Base-by-base conservation (phyloP, 2,113 vertebrate genomes). In the Romanogobio albipinnatus region DNA sequence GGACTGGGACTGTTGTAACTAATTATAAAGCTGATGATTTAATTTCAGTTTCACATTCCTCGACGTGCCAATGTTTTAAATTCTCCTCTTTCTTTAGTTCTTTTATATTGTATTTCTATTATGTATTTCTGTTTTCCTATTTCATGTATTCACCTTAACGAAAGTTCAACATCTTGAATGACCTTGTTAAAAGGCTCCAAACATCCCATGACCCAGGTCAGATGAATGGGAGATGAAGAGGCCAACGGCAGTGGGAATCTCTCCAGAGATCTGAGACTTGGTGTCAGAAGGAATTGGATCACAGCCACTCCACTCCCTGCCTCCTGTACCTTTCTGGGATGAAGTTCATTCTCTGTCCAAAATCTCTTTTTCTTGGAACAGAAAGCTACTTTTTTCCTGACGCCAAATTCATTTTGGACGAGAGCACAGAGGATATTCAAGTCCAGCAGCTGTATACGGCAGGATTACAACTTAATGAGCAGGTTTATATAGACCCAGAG, bases 111-210 rank as follows among this genome's bases (percentile, higher is more conserved):
- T 24, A 45, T 45, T 43, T 71, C 22, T 45, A 13, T 2, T n/a
- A 10, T n/a, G 2, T 1, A 45, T 71, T 73, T n/a, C 36, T 24
- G 15, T 19, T 71, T 76, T 22, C 73, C 29, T 3, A 53, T 49
- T 53, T 62, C 19, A 26, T 14, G 62, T 58, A 22, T 70, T 70
- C 9, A 68, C 33, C 66, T 56, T 56, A 6, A 19, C 2, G 8
- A 70, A 36, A 22, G 51, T 88, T 87, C 83, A 86, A 29, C 71
- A 14, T 15, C 59, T 74, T 13, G 74, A 76, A 70, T 86, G 79
- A 90, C 81, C 86, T 84, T 81, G 62, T 64, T 74, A 86, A 82
- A 83, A 88, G 49, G 77, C 51, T 15, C 19, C 66, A 45, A 49
- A 33, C 81, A n/a, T 59, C 47, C 33, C 56, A 13, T 59, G 62